Evolutionary conservation across 2,888 invertebrate genomes (phyloP).

Genomic region (Lithophane leautieri): DNA sequence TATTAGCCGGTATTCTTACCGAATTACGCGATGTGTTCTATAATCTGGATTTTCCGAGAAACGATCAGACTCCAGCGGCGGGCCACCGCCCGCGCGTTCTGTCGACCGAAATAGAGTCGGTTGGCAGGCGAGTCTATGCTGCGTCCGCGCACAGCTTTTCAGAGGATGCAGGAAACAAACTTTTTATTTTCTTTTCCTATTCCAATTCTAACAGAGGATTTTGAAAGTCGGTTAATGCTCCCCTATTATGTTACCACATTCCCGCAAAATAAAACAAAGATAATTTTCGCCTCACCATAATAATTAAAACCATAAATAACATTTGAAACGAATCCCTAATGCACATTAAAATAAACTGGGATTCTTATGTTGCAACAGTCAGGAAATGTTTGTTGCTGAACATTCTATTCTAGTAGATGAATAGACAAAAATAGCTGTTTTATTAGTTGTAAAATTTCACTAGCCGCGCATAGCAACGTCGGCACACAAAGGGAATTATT

Average conservation of each 20-base stretch:
- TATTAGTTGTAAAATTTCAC: constrained; percentile 72
- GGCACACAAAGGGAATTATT: constrained; percentile 60
- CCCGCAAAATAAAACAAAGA: constrained; percentile 60
- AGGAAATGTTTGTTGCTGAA: constrained; percentile 73
- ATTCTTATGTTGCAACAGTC: constrained; percentile 63
- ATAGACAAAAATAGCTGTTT: constrained; percentile 73
- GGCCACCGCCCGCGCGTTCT: constrained; percentile 72
- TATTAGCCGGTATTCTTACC: constrained; percentile 62
- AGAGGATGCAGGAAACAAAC: constrained; percentile 75
- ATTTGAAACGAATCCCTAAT: constrained; percentile 41
- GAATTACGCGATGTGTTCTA: constrained; percentile 71
- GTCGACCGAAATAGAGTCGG: constrained; percentile 77
- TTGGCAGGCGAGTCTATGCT: constrained; percentile 61
- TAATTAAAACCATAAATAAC: constrained; percentile 51
- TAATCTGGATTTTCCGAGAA: constrained; percentile 79
- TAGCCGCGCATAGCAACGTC: constrained; percentile 68
- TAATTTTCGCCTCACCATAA: constrained; percentile 45
- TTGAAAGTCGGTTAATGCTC: constrained; percentile 60
- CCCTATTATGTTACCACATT: constrained; percentile 65
- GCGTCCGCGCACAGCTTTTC: constrained; percentile 64
- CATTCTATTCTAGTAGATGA: constrained; percentile 74
- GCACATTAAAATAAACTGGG: constrained; percentile 43
- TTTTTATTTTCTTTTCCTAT: constrained; percentile 73
- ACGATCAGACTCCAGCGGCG: constrained; percentile 74
- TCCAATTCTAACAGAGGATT: constrained; percentile 61